phyloP scores from a whole-genome alignment of 2,888 invertebrate genomes.

The Stenodera caucasica region DNA sequence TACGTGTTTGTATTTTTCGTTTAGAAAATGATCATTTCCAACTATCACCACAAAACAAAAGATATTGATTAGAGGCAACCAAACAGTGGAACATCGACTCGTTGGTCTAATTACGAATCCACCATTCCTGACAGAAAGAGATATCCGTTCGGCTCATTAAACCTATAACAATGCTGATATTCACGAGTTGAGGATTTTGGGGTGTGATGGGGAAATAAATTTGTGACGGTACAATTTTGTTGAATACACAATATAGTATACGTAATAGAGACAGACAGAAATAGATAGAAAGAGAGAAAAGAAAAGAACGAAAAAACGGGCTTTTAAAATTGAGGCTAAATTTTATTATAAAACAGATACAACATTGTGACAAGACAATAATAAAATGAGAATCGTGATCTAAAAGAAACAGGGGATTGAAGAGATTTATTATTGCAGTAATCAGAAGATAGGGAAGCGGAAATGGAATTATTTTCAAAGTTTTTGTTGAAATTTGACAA shows the following conservation, averaged over 20 bases:
- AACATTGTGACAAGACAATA: background rate
- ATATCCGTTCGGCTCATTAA: slow-evolving; percentile 6
- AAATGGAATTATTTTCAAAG: background rate
- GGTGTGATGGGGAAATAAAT: background rate
- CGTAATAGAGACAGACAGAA: too few relatives aligned
- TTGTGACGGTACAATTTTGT: background rate
- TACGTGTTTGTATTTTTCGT: background rate
- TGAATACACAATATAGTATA: too few relatives aligned
- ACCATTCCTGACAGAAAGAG: background rate
- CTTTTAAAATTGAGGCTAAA: background rate
- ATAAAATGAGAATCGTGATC: background rate
- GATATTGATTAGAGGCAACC: background rate
- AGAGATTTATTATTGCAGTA: background rate
- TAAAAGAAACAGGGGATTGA: background rate
- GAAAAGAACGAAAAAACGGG: background rate
- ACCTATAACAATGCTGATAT: slow-evolving; percentile 1
- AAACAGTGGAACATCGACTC: background rate
- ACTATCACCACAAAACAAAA: background rate
- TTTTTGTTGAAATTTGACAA: background rate
- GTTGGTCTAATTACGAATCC: slow-evolving; percentile 1
- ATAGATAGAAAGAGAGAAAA: background rate
- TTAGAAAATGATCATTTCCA: background rate
- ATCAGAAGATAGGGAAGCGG: background rate
- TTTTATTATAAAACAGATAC: background rate
- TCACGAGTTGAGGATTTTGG: background rate